Evolutionary conservation across 2,797 vertebrate species (phyloP), one percentile per base, ranked within the genome.

Genomic region (Phataginus tetradactyla): DNA sequence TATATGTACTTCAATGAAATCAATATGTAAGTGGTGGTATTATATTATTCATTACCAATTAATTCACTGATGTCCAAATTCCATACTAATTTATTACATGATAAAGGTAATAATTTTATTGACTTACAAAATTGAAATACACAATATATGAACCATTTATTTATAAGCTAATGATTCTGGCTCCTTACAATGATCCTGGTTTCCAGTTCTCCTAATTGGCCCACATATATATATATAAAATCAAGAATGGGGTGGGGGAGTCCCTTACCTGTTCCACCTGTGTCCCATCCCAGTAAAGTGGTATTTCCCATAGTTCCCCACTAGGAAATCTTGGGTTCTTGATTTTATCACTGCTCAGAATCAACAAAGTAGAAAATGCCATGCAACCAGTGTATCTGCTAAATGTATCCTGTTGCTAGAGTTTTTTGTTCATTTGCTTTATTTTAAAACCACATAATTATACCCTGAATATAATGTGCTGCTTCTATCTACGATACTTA

Each of bases 61-160:
- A 61, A 79, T n/a, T 63, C n/a, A 93, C 27, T 86, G 20, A 13
- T 45, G 90, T 86, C 34, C 53, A 91, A 83, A 95, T 74, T 83
- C 23, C 32, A 18, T 25, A 17, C 3, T 51, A 27, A 86, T 53
- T 95, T 78, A 64, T 63, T 78, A 42, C 15, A 57, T 80, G 39
- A 72, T 37, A 79, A 77, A 69, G 25, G 12, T 1, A n/a, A 71
- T 27, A 4, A 12, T 39, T 88, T 78, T 63, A 71, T 27, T 75
- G 21, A 75, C 4, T 84, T 69, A 74, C 71, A 68, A 57, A 72
- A 81, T 86, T 69, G 20, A 86, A 88, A 63, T 90, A 37, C 20
- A 18, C 3, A 86, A 23, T 45, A 53, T 63, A 51, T 49, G 17
- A 75, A n/a, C 11, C 21, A 68, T 45, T 49, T 91, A 61, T 61